phyloP scores from a whole-genome alignment of 2,113 vertebrate genomes.

The Pandion haliaetus region DNA sequence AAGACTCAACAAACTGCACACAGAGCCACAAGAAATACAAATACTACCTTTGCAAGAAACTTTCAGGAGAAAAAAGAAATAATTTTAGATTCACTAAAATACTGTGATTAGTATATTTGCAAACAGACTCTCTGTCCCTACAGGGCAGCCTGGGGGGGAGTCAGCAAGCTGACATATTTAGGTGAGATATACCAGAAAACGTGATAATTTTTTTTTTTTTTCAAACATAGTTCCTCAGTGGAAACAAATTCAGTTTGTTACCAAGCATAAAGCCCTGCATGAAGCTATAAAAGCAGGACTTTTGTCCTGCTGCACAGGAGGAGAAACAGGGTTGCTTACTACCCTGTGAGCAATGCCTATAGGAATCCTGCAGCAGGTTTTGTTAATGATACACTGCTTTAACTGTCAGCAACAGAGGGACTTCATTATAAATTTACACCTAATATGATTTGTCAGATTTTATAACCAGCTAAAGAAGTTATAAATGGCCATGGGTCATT shows the following conservation, averaged over 20 bases:
- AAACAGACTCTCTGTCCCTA: not conserved
- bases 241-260: not conserved
- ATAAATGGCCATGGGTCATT: not conserved
- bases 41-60: not conserved
- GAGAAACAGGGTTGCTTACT: not conserved
- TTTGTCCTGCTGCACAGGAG: not conserved
- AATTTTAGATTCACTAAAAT: not conserved
- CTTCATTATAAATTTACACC: not conserved
- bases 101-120: not conserved
- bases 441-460: not conserved
- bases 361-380: not conserved
- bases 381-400: not conserved
- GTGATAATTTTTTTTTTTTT: not conserved
- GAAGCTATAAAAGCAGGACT: not conserved
- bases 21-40: not conserved
- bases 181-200: not conserved
- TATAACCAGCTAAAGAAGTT: not conserved
- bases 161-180: not conserved
- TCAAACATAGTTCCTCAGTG: not conserved
- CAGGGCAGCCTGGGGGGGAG: not conserved
- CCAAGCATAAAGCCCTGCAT: not conserved
- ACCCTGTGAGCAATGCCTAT: not conserved
- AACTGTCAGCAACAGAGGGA: not conserved
- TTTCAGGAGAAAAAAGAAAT: not conserved
- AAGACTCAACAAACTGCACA: not conserved